Conservation (phyloP, 2,888 invertebrate species). For the Chelonus formosanus region DNA sequence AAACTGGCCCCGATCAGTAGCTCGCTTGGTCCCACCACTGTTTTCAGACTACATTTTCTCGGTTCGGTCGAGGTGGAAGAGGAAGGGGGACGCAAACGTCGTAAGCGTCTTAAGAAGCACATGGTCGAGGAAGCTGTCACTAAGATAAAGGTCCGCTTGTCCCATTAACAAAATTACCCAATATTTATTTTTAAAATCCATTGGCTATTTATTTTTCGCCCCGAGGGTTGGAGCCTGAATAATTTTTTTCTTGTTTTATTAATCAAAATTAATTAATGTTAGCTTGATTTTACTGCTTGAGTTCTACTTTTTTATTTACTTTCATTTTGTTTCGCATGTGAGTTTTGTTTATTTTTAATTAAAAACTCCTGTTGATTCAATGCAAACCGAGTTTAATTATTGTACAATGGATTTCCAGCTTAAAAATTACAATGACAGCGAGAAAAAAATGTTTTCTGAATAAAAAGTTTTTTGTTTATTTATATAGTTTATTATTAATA, state of each 20-base stretch:
- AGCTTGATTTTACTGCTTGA: too few species aligned
- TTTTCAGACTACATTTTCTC: constrained; percentile 84
- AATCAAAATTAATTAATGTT: too few species aligned
- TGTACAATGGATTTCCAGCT: constrained; percentile 16
- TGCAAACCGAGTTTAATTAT: constrained; percentile 34
- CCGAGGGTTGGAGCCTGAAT: background rate
- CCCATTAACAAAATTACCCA: constrained; percentile 18
- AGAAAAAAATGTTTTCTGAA: too few species aligned
- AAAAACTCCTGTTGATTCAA: constrained; percentile 6
- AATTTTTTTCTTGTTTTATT: background rate
- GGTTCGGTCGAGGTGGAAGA: constrained; percentile 88
- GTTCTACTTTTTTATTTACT: too few species aligned
- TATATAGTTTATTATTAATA: too few species aligned
- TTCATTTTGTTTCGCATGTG: too few species aligned
- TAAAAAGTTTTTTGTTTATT: too few species aligned
- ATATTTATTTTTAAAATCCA: constrained; percentile 24
- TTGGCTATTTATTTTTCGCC: constrained; percentile 32
- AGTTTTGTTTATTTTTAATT: background rate
- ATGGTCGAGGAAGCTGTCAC: constrained; percentile 89
- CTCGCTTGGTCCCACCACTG: constrained; percentile 67
- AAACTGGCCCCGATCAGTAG: constrained; percentile 58
- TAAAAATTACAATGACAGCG: background rate
- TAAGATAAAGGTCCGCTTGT: constrained; percentile 80
- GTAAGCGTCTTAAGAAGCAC: constrained; percentile 84
- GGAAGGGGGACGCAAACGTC: constrained; percentile 75